Percentiles rank a stretch among this genome's conserved stretches.
These are phyloP conservation scores for Eclectus roratus DNA, from an alignment of 2,113 vertebrate species.

Conservation along the genomic window DNA sequence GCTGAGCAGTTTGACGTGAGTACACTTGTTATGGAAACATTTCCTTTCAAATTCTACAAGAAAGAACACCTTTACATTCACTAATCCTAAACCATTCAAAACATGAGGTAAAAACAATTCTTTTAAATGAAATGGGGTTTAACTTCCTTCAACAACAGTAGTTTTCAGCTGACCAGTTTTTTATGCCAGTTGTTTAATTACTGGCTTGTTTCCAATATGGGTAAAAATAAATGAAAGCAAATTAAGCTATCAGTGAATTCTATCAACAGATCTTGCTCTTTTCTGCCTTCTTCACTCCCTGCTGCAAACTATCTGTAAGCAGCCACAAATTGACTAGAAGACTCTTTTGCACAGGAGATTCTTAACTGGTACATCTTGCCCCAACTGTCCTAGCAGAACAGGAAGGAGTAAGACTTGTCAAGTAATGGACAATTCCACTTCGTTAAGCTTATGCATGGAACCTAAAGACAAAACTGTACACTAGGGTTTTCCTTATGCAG, in stretches of 20 bases:
- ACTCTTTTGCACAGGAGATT: neutral
- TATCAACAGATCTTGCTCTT: neutral
- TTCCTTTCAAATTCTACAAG: neutral
- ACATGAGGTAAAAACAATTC: neutral
- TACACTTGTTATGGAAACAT: neutral
- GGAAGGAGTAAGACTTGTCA: neutral
- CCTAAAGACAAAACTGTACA: neutral
- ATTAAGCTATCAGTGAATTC: neutral
- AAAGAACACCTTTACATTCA: neutral
- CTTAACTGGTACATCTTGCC: neutral
- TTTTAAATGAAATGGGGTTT: neutral
- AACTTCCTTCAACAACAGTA: neutral
- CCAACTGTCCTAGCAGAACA: rapidly evolving
- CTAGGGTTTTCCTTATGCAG: neutral
- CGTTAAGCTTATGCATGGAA: neutral
- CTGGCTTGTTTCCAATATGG: neutral
- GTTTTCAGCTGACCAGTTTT: neutral
- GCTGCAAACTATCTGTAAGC: neutral
- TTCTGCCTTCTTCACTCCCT: neutral
- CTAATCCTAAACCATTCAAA: neutral
- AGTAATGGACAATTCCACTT: neutral
- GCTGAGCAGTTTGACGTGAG: neutral
- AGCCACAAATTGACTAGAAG: neutral
- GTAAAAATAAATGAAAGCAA: neutral
- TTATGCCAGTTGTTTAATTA: neutral